Percentiles rank a stretch among this genome's conserved stretches.
Conservation (phyloP, 2,797 vertebrate genomes). For the Lacerta agilis region DNA sequence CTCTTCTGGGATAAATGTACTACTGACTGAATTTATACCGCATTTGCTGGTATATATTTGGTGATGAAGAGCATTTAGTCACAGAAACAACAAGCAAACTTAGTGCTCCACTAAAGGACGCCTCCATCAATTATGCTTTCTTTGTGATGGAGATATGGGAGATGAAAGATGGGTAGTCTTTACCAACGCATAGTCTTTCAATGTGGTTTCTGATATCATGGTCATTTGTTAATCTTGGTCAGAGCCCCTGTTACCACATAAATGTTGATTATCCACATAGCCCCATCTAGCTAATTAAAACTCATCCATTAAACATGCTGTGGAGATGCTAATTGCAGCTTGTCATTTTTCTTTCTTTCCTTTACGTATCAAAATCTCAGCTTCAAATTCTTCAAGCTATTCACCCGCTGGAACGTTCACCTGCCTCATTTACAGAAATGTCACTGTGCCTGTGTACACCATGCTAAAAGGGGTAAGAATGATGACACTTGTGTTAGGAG, state of each 20-base stretch:
- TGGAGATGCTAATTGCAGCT: slow-evolving; percentile 27
- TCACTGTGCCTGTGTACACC: slow-evolving; percentile 91
- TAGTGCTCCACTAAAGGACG: no score
- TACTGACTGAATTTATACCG: background rate
- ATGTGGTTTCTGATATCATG: background rate
- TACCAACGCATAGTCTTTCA: background rate
- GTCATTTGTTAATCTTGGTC: background rate
- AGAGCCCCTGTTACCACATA: background rate
- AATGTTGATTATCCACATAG: background rate
- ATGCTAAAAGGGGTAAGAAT: slow-evolving; percentile 91
- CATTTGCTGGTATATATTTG: background rate
- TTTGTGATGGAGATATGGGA: background rate
- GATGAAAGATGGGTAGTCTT: background rate
- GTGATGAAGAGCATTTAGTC: background rate
- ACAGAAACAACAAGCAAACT: background rate
- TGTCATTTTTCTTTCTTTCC: slow-evolving; percentile 41
- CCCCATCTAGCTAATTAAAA: background rate
- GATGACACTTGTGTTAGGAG: slow-evolving; percentile 3
- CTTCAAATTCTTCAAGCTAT: slow-evolving; percentile 79
- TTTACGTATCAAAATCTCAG: slow-evolving; percentile 69
- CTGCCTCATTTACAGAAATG: slow-evolving; percentile 89
- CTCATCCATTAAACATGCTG: slow-evolving; percentile 8
- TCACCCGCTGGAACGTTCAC: slow-evolving; percentile 85
- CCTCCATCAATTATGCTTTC: background rate
- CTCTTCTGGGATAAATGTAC: background rate